phyloP scores from a whole-genome alignment of 2,888 invertebrate species.

The Zele albiditarsus region DNA sequence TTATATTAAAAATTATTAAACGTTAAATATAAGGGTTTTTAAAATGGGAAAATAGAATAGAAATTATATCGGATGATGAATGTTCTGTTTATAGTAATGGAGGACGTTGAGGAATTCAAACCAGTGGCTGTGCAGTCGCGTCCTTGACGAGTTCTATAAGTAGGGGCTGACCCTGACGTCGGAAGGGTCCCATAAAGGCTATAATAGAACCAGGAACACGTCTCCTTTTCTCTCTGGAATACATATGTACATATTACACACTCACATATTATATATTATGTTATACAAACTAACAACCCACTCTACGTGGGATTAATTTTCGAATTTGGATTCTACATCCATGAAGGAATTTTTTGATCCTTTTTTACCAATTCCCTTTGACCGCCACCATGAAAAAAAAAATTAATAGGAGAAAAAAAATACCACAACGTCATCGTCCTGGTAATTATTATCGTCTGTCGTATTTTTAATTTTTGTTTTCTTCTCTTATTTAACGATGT shows the following conservation, averaged over 20 bases:
- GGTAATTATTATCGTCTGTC: not conserved
- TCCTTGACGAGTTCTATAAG: constrained; percentile 9
- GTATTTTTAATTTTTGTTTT: not conserved
- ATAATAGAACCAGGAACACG: constrained; percentile 1
- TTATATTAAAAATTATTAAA: too few relatives aligned
- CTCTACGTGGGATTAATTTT: not conserved
- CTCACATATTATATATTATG: not conserved
- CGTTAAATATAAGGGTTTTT: too few relatives aligned
- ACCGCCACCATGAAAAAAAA: not conserved
- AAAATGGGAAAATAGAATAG: not conserved
- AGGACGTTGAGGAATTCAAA: constrained; percentile 10
- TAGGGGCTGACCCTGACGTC: constrained; percentile 15
- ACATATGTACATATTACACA: not conserved
- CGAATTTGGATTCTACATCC: not conserved
- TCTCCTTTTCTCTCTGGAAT: not conserved
- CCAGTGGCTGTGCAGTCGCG: not conserved
- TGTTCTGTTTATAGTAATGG: not conserved
- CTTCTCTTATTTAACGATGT: not conserved
- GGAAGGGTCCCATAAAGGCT: not conserved
- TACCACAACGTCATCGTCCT: not conserved
- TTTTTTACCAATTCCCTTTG: not conserved
- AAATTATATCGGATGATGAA: not conserved
- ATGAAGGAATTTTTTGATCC: not conserved
- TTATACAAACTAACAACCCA: not conserved
- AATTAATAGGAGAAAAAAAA: not conserved